Percentiles rank a stretch among this genome's conserved stretches.
Conservation (phyloP, 2,113 vertebrate genomes). For the Danio rerio region DNA sequence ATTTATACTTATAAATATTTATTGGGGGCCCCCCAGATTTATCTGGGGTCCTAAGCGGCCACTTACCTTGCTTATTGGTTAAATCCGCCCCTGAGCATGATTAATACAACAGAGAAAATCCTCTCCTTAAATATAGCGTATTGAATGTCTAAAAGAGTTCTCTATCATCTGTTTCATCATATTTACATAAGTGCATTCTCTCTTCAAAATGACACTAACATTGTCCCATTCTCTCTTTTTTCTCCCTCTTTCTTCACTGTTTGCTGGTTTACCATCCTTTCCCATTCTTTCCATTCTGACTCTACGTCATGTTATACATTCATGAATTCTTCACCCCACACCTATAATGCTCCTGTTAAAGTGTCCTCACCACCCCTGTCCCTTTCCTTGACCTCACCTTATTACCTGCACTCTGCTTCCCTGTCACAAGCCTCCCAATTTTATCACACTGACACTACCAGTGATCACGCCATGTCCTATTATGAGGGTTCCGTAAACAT, state of each 20-base stretch:
- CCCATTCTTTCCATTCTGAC: conserved; percentile 47
- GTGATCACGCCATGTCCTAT: conserved; percentile 52
- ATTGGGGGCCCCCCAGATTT: too few species aligned
- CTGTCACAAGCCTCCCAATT: conserved; percentile 64
- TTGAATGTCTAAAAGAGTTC: conserved; percentile 9
- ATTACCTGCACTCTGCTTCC: conserved; percentile 75
- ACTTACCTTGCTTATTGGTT: too few species aligned
- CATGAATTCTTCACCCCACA: conserved; percentile 48
- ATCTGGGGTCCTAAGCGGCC: too few species aligned
- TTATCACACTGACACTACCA: conserved; percentile 67
- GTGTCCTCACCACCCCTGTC: conserved; percentile 77
- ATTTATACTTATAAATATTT: too few species aligned
- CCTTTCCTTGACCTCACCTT: conserved; percentile 67
- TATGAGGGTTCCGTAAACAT: conserved; percentile 54
- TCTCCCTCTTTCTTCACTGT: conserved; percentile 55
- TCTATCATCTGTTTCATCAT: conserved; percentile 61
- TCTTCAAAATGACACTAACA: conserved; percentile 77
- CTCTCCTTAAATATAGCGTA: background rate
- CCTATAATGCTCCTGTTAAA: conserved; percentile 57
- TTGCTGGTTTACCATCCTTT: conserved; percentile 56
- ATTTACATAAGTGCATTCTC: conserved; percentile 68
- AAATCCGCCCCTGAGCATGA: conserved; percentile 25
- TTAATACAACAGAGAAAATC: conserved; percentile 29
- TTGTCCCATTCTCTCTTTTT: conserved; percentile 75
- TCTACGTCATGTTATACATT: conserved; percentile 1